phyloP scores from a whole-genome alignment of 2,888 invertebrate species.

The Hypomecis atomaria region DNA sequence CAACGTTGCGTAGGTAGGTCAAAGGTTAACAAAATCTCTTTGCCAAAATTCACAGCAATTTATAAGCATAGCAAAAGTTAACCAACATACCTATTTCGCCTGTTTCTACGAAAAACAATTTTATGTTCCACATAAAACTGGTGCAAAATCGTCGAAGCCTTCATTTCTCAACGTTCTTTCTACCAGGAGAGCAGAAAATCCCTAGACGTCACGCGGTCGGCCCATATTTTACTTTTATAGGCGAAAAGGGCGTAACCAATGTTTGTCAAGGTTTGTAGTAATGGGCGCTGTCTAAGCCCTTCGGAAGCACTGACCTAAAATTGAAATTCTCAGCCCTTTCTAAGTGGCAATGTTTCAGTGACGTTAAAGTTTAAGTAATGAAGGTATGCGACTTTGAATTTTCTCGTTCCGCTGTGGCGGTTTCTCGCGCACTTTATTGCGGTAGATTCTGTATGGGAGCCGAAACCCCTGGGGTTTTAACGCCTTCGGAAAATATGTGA shows the following conservation, averaged over 20 bases:
- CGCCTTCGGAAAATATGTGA: constrained; percentile 33
- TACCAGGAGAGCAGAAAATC: constrained; percentile 51
- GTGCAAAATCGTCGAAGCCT: constrained; percentile 28
- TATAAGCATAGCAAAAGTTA: constrained; percentile 8
- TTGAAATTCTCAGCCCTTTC: constrained; percentile 61
- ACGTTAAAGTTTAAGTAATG: constrained; percentile 64
- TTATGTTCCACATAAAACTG: constrained; percentile 29
- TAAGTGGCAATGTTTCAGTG: constrained; percentile 61
- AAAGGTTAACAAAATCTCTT: constrained; percentile 1
- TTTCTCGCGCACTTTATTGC: constrained; percentile 49
- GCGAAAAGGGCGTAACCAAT: constrained; percentile 58
- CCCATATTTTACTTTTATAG: constrained; percentile 67
- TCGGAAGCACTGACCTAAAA: constrained; percentile 63
- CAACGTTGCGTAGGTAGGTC: neutral
- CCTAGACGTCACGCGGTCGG: constrained; percentile 49
- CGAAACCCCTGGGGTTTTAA: constrained; percentile 35
- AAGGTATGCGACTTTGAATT: constrained; percentile 52
- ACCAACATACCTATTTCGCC: constrained; percentile 10
- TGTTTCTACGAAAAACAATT: constrained; percentile 22
- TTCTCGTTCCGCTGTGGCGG: constrained; percentile 42
- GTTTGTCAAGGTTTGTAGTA: constrained; percentile 62
- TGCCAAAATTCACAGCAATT: constrained; percentile 4
- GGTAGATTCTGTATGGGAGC: constrained; percentile 47
- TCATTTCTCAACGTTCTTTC: constrained; percentile 38
- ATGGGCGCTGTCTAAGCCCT: constrained; percentile 60